phyloP scores from a whole-genome alignment of 2,888 invertebrate species.

The Leptothorax acervorum region DNA sequence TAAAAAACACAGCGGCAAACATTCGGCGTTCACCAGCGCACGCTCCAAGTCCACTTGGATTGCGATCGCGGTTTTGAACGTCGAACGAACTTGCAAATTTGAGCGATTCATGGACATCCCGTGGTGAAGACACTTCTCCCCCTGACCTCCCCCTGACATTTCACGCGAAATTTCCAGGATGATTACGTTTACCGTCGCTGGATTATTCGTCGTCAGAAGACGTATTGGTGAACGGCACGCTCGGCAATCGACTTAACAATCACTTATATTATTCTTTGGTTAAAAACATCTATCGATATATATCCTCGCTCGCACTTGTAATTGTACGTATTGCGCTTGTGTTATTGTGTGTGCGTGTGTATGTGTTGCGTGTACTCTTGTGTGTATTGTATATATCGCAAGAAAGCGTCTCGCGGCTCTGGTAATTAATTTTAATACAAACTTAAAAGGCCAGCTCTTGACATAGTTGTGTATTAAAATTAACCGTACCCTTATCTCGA shows the following conservation, averaged over 20 bases:
- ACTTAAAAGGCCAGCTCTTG: conserved; percentile 80
- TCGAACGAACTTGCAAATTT: conserved; percentile 62
- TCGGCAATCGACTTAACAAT: conserved; percentile 61
- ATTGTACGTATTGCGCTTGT: conserved; percentile 47
- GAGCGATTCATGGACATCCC: conserved; percentile 77
- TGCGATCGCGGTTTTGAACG: conserved; percentile 48
- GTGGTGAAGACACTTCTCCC: conserved; percentile 69
- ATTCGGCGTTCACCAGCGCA: conserved; percentile 39
- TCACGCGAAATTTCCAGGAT: conserved; percentile 69
- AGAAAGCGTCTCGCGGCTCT: conserved; percentile 64
- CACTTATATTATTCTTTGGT: conserved; percentile 83
- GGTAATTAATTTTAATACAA: conserved; percentile 79
- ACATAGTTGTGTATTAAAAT: conserved; percentile 79
- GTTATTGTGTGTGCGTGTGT: conserved; percentile 9
- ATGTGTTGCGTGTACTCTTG: conserved; percentile 18
- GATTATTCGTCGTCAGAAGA: conserved; percentile 62
- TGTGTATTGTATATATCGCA: conserved; percentile 50
- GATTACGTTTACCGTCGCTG: conserved; percentile 42
- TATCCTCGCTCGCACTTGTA: conserved; percentile 54
- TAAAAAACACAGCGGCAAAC: conserved; percentile 11
- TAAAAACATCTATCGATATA: conserved; percentile 80
- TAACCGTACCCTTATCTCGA: conserved; percentile 64
- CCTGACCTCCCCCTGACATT: conserved; percentile 34
- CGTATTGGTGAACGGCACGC: conserved; percentile 59
- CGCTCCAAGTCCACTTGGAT: conserved; percentile 7